Base-by-base conservation (phyloP, 35 echinoderm and acorn worm genomes). In the Ptychodera flava region DNA sequence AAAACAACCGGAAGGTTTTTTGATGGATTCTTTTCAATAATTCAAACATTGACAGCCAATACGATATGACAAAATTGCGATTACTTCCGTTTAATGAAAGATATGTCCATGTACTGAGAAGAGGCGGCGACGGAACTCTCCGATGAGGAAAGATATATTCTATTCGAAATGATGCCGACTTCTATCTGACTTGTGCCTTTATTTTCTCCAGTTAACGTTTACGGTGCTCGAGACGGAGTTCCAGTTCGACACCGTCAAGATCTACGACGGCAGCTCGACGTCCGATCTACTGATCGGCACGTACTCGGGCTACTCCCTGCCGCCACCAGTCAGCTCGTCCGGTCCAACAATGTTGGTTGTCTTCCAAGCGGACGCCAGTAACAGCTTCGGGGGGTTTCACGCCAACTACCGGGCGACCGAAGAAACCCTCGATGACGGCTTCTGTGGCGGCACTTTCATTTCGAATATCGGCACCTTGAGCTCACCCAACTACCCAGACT, bases 401-500 rank as follows among this genome's bases (percentile, higher is more conserved):
- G 45, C 45, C 6, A 64, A 12, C 6, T 64, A 64, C 22, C n/a
- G n/a, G n/a, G n/a, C n/a, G n/a, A 64, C 45, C 6, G 22, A 6
- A 12, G 22, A 12, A 64, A 64, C 45, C 45, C 6, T 6, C 22
- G 45, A 64, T 64, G 22, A 22, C 22, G 86, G 86, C 1, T 37
- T 35, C 28, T 87, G 86, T 35, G 86, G 86, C 30, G 86, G 86
- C 33, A 16, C 78, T 1, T 87, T 87, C 38, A 34, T 33, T 10
- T 34, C 29, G 0, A 28, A 80, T 34, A 30, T 33, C 0, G 86
- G 86, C 14, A 22, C 31, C 0, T 79, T 87, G 16, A 77, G 76
- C 27, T 87, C 86, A 79, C 86, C 86, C 31, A 79, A 79, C 77
- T 87, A 80, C 31, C 86, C 86, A 15, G 34, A 36, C 31, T 36